A percentile compares a stretch with the other conserved stretches of the same genome.
These are phyloP conservation scores for Agonopterix subpropinquella DNA, from an alignment of 2,888 invertebrate species.

Conservation along the genomic window DNA sequence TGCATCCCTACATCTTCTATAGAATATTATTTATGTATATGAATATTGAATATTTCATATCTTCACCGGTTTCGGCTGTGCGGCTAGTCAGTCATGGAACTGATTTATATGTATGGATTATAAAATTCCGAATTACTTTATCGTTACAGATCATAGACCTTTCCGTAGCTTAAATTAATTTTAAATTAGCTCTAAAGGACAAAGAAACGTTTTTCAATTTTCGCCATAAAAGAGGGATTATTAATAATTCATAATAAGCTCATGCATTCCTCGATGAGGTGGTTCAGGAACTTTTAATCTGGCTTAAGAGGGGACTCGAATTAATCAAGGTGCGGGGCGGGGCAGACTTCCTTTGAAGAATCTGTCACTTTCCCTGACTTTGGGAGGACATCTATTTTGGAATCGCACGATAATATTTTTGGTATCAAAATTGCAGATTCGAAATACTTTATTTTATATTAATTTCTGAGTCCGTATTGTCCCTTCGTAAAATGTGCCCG, in stretches of 20 bases:
- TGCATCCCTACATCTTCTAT: too few relatives aligned
- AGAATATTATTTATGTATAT: too few relatives aligned
- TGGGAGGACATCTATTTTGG: conserved; percentile 12
- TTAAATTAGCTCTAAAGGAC: too few relatives aligned
- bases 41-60: too few relatives aligned
- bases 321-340: conserved; percentile 36
- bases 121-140: too few relatives aligned
- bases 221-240: conserved; percentile 26
- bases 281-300: conserved; percentile 53
- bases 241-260: conserved; percentile 51
- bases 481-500: too few relatives aligned
- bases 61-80: too few relatives aligned
- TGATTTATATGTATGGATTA: too few relatives aligned
- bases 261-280: conserved; percentile 41
- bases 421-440: too few relatives aligned
- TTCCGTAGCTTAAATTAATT: background rate
- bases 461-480: too few relatives aligned
- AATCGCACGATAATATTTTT: background rate
- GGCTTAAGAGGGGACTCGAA: conserved; percentile 32
- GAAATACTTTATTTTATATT: too few relatives aligned
- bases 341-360: conserved; percentile 21
- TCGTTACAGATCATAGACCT: background rate
- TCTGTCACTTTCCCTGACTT: conserved; percentile 20
- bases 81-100: too few relatives aligned
- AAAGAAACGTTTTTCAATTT: conserved; percentile 30